Evolutionary conservation across 2,888 invertebrate genomes (phyloP).

Genomic region (Macropis europaea): DNA sequence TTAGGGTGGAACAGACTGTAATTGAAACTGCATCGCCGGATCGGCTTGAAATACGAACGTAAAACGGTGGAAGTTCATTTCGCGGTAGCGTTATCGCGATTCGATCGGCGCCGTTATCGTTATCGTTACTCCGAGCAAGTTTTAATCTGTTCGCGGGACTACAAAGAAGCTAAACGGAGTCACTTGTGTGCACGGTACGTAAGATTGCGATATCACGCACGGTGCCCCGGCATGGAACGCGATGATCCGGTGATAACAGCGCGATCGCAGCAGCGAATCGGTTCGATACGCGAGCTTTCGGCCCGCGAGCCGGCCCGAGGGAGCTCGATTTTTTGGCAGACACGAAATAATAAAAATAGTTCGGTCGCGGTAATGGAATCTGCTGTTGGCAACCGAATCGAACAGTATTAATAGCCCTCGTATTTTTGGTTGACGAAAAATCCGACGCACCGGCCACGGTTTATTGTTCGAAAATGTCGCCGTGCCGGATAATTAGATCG

Average conservation of each 20-base stretch:
- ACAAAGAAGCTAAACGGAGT: conserved; percentile 28
- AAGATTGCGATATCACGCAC: conserved; percentile 26
- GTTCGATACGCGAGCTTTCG: not conserved
- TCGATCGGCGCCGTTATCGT: not conserved
- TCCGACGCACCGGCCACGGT: not conserved
- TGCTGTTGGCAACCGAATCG: conserved; percentile 18
- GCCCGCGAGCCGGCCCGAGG: not conserved
- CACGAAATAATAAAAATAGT: conserved; percentile 38
- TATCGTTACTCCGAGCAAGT: conserved; percentile 13
- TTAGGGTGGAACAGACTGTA: too few relatives aligned
- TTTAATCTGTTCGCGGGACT: conserved; percentile 8
- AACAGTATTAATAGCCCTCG: conserved; percentile 27
- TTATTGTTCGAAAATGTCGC: conserved; percentile 17
- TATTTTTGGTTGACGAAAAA: conserved; percentile 33
- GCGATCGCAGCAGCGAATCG: not conserved
- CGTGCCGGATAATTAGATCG: not conserved
- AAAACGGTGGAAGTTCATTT: not conserved
- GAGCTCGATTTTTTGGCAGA: conserved; percentile 24
- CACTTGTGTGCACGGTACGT: not conserved
- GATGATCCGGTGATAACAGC: conserved; percentile 47
- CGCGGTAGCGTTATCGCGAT: not conserved
- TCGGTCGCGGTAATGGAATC: conserved; percentile 31
- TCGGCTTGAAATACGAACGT: not conserved
- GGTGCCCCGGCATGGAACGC: conserved; percentile 26
- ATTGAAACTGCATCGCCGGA: not conserved